phyloP scores from a whole-genome alignment of 2,113 vertebrate genomes.

The Dipodomys stephensi region DNA sequence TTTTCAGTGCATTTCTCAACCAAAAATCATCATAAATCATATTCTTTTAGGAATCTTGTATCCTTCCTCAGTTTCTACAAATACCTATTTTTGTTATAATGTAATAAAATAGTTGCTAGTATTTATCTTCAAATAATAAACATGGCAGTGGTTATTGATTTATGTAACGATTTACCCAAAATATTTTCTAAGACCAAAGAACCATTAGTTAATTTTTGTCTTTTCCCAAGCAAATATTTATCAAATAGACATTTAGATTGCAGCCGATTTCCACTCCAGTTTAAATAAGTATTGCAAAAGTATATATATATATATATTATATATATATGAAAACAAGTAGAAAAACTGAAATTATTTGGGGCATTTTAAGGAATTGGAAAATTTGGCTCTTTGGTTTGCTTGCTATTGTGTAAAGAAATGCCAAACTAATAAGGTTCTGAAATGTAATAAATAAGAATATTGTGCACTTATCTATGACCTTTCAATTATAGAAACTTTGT shows the following conservation, averaged over 20 bases:
- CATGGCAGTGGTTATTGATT: neutral
- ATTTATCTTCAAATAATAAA: constrained; percentile 19
- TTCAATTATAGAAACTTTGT: neutral
- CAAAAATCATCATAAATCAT: neutral
- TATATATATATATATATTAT: neutral
- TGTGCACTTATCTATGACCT: neutral
- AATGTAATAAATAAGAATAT: neutral
- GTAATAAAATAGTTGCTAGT: neutral
- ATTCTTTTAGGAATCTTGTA: neutral
- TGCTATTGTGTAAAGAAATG: neutral
- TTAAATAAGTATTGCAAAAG: constrained; percentile 24
- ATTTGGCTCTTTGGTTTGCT: neutral
- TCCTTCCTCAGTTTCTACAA: neutral
- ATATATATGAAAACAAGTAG: neutral
- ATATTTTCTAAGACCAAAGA: constrained; percentile 14
- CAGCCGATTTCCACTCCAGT: neutral
- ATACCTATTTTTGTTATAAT: neutral
- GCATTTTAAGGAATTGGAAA: neutral
- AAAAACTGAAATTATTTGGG: neutral
- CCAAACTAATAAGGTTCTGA: neutral
- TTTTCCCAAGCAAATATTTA: neutral
- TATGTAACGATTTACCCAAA: constrained; percentile 2
- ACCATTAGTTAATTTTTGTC: constrained; percentile 27
- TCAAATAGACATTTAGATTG: constrained; percentile 12
- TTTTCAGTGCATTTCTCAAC: neutral